phyloP scores from a whole-genome alignment of 2,113 vertebrate species.

The Hiodon alosoides region DNA sequence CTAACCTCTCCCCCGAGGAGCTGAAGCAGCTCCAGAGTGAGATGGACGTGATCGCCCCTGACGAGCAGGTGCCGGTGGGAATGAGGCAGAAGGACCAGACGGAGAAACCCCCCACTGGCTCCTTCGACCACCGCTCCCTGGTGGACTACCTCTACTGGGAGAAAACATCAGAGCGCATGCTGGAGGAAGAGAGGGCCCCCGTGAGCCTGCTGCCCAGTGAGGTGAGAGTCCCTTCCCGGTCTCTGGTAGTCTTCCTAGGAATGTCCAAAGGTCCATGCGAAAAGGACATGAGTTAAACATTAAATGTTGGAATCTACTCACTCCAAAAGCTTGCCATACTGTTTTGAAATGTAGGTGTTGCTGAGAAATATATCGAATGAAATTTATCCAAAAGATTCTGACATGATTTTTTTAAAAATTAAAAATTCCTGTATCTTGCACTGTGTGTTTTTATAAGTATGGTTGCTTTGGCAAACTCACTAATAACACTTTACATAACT shows the following conservation, averaged over 20 bases:
- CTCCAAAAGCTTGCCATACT: too few species aligned
- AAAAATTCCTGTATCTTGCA: too few species aligned
- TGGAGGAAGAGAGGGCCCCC: constrained; percentile 85
- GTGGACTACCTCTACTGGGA: constrained; percentile 92
- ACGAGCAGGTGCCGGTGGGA: constrained; percentile 79
- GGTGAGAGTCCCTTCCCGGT: constrained; percentile 46
- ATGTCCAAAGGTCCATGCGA: neutral
- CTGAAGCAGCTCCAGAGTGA: constrained; percentile 84
- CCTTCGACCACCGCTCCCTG: constrained; percentile 85
- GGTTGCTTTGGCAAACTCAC: too few species aligned
- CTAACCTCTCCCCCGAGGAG: constrained; percentile 86
- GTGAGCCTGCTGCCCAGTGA: constrained; percentile 76
- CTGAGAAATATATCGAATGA: neutral
- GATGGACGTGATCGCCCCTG: constrained; percentile 91
- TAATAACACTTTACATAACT: too few species aligned
- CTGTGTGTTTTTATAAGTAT: too few species aligned
- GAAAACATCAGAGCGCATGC: constrained; percentile 84
- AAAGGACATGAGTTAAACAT: neutral
- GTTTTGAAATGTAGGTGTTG: too few species aligned
- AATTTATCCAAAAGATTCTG: neutral
- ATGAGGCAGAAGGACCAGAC: constrained; percentile 94
- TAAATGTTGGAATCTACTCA: too few species aligned
- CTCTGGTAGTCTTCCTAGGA: neutral
- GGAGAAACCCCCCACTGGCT: constrained; percentile 79
- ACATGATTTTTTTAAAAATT: neutral